Evolutionary conservation across 2,113 vertebrate genomes (phyloP), one percentile per base, ranked within the genome.

Genomic region (Rhipidura dahli): DNA sequence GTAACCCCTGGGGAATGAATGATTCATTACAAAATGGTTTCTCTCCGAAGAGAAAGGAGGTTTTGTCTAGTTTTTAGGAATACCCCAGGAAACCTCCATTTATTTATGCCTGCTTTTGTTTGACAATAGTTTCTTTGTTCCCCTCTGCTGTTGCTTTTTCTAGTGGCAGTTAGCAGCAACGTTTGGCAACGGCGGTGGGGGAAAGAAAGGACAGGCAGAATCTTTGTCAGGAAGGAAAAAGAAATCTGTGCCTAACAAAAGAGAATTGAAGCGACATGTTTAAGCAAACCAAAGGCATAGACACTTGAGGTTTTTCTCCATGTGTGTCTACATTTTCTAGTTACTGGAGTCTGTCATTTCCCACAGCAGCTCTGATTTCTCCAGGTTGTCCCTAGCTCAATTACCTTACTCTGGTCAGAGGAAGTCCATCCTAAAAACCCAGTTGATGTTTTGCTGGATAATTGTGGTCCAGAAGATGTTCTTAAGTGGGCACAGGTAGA

Each of bases 91-190:
- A 97, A 96, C 90, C 70, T 96, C 92, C 31, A 87, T 94, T 95
- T 97, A 94, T 94, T 98, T 90, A 83, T 96, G 96, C 92, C 94
- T 83, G 18, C 87, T 97, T 96, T 95, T 87, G 68, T 91, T 95
- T 95, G 96, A 98, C 92, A 97, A 80, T 85, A 83, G 86, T 94
- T 96, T 90, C 96, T 97, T 97, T 97, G 95, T 97, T 97, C 64
- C 60, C 66, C 73, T 93, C 61, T 90, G 93, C 72, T 70, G 70
- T 94, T 95, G 86, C 80, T 79, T 95, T 95, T 94, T 79, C 53
- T 82, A 73, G 81, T 75, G 89, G 95, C 95, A 91, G 96, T 97
- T 90, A 96, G 96, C 78, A 93, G 92, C 93, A 95, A 87, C 33
- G 17, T 93, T 87, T 90, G 94, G 93, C 80, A 89, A 86, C 56